Evolutionary conservation across 1,140 invertebrate species (phyloP), one percentile per base, ranked within the genome.

Genomic region (Steinernema khuongi): DNA sequence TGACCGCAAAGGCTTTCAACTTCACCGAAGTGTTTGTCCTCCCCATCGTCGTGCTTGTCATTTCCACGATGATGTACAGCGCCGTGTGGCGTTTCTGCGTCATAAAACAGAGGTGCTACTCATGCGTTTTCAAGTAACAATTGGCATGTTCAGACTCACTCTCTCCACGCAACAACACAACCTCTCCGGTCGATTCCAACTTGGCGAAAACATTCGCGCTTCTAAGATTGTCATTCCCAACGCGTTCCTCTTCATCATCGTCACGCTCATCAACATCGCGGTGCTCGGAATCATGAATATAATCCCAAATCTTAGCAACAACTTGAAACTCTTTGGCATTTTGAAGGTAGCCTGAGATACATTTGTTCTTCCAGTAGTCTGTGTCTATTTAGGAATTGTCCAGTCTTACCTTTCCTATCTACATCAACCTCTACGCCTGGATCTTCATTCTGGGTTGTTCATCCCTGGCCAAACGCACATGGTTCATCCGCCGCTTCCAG

Each of bases 401-500:
- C 50, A 60, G 50, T 60, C 50, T 60, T 4, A 60, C 11, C 7
- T 60, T 60, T 60, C 50, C 50, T 7, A 60, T 60, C 50, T 60
- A 17, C 50, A 60, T 60, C 4, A 60, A 60, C 50, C 50, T 60
- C 11, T 60, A 11, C 22, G 7, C 11, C 4, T 11, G 11, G 11
- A 60, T 60, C 50, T 60, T 60, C 22, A 60, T 60, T 22, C 22
- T 60, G 14, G 2, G 22, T 4, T 60, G 50, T 60, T 22, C 50
- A 4, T 14, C 50, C 26, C 7, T 60, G 14, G 50, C 50, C 7
- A 7, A 22, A 26, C 50, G 50, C 50, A 60, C 50, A 11, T 60
- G 19, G 7, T 17, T 60, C 50, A 60, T 60, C 50, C 50, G 50
- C 19, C 11, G 22, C 7, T 60, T 17, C 50, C 14, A 7, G 4